These are phyloP conservation scores for Drosophila athabasca DNA, from an alignment of 1,140 invertebrate genomes.

Conservation along the genomic window DNA sequence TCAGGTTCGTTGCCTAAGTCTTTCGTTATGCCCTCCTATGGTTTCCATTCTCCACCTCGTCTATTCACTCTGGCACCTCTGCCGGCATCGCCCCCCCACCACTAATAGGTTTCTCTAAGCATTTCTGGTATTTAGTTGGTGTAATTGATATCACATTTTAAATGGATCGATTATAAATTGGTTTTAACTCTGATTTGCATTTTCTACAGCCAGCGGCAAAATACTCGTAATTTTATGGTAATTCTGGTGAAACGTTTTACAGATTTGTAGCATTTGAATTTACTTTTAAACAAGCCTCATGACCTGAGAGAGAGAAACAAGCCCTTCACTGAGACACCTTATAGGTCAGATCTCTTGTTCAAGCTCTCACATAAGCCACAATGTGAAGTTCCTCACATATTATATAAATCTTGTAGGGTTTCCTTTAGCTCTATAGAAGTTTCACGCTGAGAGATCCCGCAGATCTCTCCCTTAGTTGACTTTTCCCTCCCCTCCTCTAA, in stretches of 20 bases:
- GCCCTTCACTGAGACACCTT: too few species aligned
- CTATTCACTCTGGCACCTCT: background rate
- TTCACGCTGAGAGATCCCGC: too few species aligned
- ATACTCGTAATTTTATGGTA: background rate
- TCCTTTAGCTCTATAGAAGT: too few species aligned
- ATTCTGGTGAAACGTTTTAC: background rate
- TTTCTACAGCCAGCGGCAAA: constrained; percentile 18
- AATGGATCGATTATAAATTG: constrained; percentile 12
- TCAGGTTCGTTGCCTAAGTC: constrained; percentile 73
- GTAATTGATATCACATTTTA: constrained; percentile 47
- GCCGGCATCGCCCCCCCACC: background rate
- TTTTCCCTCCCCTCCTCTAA: too few species aligned
- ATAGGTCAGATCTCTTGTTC: too few species aligned
- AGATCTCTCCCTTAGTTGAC: too few species aligned
- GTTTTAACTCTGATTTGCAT: constrained; percentile 39
- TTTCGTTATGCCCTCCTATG: constrained; percentile 51
- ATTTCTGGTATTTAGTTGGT: constrained; percentile 14
- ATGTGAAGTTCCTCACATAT: too few species aligned
- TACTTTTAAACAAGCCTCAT: constrained; percentile 1
- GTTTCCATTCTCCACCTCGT: constrained; percentile 6
- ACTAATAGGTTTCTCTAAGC: background rate
- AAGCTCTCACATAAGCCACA: too few species aligned
- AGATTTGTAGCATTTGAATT: constrained; percentile 28
- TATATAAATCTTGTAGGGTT: too few species aligned
- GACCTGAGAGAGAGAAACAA: too few species aligned